Evolutionary conservation across 1,140 invertebrate species (phyloP).

Genomic region (Drosophila willistoni): DNA sequence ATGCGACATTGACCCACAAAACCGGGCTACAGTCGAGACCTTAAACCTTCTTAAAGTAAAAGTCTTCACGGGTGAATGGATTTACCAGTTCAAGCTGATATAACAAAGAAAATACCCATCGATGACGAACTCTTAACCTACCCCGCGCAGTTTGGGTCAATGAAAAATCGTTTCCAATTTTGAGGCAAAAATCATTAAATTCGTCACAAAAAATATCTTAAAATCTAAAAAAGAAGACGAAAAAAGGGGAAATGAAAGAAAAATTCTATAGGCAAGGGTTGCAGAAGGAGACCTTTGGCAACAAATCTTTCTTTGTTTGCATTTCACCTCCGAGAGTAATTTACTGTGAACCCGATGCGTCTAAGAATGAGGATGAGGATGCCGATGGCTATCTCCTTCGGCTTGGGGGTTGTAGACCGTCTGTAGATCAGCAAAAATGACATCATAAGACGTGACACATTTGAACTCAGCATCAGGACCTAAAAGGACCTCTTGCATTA

Average conservation of each 20-base stretch:
- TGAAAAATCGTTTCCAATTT: conserved; percentile 76
- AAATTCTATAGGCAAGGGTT: conserved; percentile 66
- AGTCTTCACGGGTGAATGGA: conserved; percentile 69
- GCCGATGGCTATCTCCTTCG: conserved; percentile 23
- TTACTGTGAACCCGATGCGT: conserved; percentile 75
- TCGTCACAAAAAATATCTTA: conserved; percentile 65
- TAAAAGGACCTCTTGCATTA: conserved; percentile 58
- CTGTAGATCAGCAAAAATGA: conserved; percentile 58
- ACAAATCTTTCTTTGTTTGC: conserved; percentile 64
- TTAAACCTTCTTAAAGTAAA: conserved; percentile 38
- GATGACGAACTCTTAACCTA: conserved; percentile 71
- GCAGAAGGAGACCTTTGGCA: conserved; percentile 47
- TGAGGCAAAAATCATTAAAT: conserved; percentile 80
- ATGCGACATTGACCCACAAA: conserved; percentile 70
- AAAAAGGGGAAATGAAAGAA: conserved; percentile 42
- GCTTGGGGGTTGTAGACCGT: conserved; percentile 50
- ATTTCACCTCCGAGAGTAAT: conserved; percentile 80
- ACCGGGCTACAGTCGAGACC: conserved; percentile 40
- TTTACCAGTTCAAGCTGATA: conserved; percentile 72
- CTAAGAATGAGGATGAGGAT: conserved; percentile 36
- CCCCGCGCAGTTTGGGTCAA: conserved; percentile 62
- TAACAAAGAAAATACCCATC: conserved; percentile 54
- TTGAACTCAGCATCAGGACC: conserved; percentile 47
- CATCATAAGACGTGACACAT: conserved; percentile 81
- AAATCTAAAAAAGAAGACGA: conserved; percentile 26